phyloP scores from a whole-genome alignment of 2,888 invertebrate species.

The Tolmerus cingulatus region DNA sequence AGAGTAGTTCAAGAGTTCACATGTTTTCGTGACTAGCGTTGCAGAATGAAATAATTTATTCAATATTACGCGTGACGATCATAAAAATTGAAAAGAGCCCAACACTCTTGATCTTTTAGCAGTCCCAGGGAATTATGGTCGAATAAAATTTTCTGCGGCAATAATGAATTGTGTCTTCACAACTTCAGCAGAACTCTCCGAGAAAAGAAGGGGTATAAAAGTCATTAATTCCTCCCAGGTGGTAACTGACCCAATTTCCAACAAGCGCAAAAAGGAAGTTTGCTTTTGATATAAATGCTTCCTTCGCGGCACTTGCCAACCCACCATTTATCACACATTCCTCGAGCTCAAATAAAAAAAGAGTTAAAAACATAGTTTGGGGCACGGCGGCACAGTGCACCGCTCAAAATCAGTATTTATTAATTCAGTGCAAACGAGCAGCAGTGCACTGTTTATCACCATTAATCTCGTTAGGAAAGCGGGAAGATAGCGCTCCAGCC shows the following conservation, averaged over 20 bases:
- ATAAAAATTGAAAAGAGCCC: background rate
- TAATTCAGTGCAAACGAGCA: background rate
- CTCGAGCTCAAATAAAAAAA: background rate
- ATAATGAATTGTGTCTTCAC: background rate
- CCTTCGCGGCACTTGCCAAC: background rate
- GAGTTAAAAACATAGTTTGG: background rate
- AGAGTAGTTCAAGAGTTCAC: background rate
- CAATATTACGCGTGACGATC: background rate
- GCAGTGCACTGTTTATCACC: background rate
- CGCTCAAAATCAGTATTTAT: constrained; percentile 6
- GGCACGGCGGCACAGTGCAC: background rate
- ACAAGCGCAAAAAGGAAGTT: background rate
- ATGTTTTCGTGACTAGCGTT: background rate
- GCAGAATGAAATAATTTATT: background rate
- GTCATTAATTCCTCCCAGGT: background rate
- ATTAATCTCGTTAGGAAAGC: constrained; percentile 14
- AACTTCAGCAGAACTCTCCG: background rate
- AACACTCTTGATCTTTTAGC: background rate
- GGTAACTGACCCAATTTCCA: background rate
- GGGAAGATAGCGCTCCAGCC: background rate
- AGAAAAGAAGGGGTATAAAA: background rate
- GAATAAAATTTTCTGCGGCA: background rate
- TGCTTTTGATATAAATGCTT: background rate
- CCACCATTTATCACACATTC: background rate
- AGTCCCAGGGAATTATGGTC: background rate